Base-by-base conservation (phyloP, 2,888 invertebrate genomes). In the Parnassius mnemosyne region DNA sequence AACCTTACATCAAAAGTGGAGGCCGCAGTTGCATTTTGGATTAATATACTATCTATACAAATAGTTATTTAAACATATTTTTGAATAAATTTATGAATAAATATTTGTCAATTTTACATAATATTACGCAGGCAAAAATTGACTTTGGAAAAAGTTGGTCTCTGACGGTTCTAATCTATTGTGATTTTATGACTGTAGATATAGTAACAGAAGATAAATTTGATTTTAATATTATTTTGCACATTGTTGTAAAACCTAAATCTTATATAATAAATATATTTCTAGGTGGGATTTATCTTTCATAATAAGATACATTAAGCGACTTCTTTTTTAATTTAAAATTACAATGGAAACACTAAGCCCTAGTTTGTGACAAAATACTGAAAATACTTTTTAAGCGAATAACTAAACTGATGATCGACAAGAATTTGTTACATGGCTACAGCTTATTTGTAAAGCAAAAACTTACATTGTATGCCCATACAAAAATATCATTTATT, bases 401-500 rank as follows among this genome's bases (percentile, higher is more conserved):
- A 61, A 63, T 60, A 43, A 63, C 46, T 58, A 63, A 52, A 64
- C 44, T 44, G 53, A 64, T 60, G 56, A 47, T 60, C 16, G 16
- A 52, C 53, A 52, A 56, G 10, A 46, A 57, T 53, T 20, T 56
- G 44, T 44, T 16, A 56, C 20, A 41, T 56, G 43, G 57, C 43
- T 56, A 60, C 66, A 63, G 75, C 77, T 79, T 81, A 81, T 73
- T 72, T 70, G 76, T 81, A 85, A 54, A 81, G 81, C 83, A 74
- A 82, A 83, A 80, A 81, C 83, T 85, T 85, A 85, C 74, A 72
- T 77, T 84, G 75, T 80, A 83, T 83, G 76, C 72, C 80, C 87
- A 89, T 90, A 91, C 87, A 91, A 91, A 91, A 91, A 90, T 91
- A 91, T 89, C 82, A 79, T 86, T 71, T 80, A 81, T 74, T 87